phyloP scores from a whole-genome alignment of 2,797 vertebrate genomes.

The Enoplosus armatus region DNA sequence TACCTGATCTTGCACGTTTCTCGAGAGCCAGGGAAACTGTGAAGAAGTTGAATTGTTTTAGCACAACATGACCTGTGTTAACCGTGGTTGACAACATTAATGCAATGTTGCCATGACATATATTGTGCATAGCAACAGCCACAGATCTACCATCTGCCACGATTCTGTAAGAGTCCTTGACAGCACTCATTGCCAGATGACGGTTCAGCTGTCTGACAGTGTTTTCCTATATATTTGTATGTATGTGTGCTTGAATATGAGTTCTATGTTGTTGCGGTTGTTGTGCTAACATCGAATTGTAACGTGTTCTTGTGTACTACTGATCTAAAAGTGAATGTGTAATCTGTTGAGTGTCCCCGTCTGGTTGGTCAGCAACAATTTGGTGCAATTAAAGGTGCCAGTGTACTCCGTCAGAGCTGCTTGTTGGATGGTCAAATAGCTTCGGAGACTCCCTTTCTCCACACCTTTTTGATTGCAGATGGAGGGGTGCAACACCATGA shows the following conservation, averaged over 20 bases:
- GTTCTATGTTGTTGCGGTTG: background rate
- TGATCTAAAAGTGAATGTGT: background rate
- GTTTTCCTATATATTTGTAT: constrained; percentile 3
- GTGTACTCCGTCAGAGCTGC: background rate
- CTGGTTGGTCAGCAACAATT: background rate
- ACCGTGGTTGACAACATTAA: background rate
- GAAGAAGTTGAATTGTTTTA: background rate
- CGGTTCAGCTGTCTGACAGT: constrained; percentile 2
- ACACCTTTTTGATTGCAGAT: background rate
- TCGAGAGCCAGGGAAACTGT: background rate
- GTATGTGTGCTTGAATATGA: background rate
- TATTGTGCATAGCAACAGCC: background rate
- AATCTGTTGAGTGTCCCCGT: background rate
- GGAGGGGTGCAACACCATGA: too few species aligned
- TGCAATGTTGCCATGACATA: background rate
- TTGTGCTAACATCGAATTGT: background rate
- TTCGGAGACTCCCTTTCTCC: too few species aligned
- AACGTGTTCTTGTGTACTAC: background rate
- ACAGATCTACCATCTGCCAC: background rate
- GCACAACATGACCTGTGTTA: constrained; percentile 14
- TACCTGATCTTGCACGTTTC: constrained; percentile 2
- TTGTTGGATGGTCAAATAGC: background rate
- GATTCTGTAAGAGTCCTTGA: background rate
- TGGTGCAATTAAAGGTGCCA: background rate
- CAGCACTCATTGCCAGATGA: background rate